phyloP scores from a whole-genome alignment of 2,113 vertebrate species.

The Bettongia penicillata region DNA sequence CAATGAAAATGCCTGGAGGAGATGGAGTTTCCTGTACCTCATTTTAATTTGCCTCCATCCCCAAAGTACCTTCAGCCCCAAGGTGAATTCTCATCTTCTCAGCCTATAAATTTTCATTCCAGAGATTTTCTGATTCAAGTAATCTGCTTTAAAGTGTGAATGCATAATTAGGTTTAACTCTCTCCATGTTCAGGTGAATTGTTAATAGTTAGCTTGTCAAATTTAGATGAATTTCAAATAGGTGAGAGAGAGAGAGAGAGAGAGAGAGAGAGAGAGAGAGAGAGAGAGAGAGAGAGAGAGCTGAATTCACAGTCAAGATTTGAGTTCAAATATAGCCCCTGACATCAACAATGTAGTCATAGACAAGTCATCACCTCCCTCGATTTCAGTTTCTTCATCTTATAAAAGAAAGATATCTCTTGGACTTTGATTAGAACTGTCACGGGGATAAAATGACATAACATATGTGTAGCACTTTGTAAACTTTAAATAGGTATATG shows the following conservation, averaged over 20 bases:
- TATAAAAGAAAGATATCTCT: not conserved
- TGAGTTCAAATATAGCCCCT: not conserved
- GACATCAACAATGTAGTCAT: not conserved
- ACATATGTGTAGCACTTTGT: not conserved
- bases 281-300: not conserved
- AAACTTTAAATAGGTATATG: not conserved
- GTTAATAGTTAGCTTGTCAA: not conserved
- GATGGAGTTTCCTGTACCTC: not conserved
- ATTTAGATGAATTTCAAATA: not conserved
- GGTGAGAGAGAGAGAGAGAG: not conserved
- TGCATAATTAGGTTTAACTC: not conserved
- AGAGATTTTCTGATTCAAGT: slow-evolving; percentile 46
- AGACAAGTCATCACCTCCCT: not conserved
- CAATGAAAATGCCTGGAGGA: not conserved
- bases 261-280: not conserved
- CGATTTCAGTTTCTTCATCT: not conserved
- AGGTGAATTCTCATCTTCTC: not conserved
- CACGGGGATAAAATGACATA: not conserved
- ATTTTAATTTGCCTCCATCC: not conserved
- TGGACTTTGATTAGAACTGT: not conserved
- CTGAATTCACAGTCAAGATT: not conserved
- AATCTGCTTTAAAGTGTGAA: not conserved
- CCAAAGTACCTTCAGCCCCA: not conserved
- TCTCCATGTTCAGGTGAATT: not conserved
- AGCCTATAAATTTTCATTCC: slow-evolving; percentile 69